Percentiles rank a stretch among this genome's conserved stretches.
Evolutionary conservation across 2,888 invertebrate genomes (phyloP).

Genomic region (Cyclophora punctaria): DNA sequence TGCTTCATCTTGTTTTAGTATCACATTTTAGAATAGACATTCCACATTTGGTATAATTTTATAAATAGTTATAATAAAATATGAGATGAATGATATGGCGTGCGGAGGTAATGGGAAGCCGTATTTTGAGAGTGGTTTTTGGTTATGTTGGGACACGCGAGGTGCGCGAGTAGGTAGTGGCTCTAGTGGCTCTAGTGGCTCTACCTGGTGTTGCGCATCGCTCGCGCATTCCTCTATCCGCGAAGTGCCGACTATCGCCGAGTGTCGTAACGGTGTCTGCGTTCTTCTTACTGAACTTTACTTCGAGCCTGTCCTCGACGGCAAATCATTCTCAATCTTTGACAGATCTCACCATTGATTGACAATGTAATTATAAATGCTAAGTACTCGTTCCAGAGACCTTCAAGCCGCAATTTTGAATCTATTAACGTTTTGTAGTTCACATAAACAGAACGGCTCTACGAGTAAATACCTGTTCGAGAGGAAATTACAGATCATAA

Average conservation of each 20-base stretch:
- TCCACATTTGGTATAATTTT: no score
- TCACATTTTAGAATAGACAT: no score
- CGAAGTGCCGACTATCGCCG: constrained; percentile 42
- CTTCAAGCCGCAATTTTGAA: constrained; percentile 28
- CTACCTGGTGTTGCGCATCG: constrained; percentile 49
- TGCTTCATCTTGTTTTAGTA: no score
- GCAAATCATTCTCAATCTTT: constrained; percentile 35
- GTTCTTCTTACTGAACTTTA: constrained; percentile 39
- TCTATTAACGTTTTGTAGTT: constrained; percentile 17
- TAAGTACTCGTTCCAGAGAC: constrained; percentile 39
- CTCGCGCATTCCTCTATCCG: constrained; percentile 61
- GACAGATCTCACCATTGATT: constrained; percentile 37
- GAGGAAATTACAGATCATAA: constrained; percentile 9
- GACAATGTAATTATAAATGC: constrained; percentile 57
- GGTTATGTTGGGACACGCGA: constrained; percentile 8
- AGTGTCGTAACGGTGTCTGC: constrained; percentile 55
- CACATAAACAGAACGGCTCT: constrained; percentile 7
- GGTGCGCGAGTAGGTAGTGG: constrained; percentile 21
- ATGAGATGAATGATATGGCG: no score
- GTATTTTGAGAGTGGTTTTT: constrained; percentile 3
- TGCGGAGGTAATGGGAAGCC: no score
- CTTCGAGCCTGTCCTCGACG: constrained; percentile 39
- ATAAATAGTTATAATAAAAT: no score
- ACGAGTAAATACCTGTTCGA: constrained; percentile 11
- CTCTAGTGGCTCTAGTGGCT: constrained; percentile 26